phyloP scores from a whole-genome alignment of 2,797 vertebrate species.

The Paramormyrops hopkinsi region DNA sequence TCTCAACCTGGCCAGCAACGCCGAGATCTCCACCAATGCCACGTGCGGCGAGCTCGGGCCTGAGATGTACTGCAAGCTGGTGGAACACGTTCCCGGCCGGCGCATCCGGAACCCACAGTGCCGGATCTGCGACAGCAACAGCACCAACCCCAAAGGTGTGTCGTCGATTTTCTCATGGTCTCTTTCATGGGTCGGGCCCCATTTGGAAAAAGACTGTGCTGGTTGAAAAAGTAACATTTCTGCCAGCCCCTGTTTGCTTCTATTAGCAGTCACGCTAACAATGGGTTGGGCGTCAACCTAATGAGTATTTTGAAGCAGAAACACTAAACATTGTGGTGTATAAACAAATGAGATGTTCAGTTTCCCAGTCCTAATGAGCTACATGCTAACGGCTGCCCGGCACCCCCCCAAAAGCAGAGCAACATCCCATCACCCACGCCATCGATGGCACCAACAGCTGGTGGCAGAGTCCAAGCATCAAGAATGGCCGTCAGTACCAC shows the following conservation, averaged over 20 bases:
- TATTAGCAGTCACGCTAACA: not conserved
- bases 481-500: slow-evolving; percentile 85
- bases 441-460: slow-evolving; percentile 92
- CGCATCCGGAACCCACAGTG: slow-evolving; percentile 80
- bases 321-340: not conserved
- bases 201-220: not conserved
- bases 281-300: not conserved
- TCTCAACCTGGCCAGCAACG: slow-evolving; percentile 83
- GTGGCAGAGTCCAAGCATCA: slow-evolving; percentile 98
- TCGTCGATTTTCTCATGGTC: not conserved
- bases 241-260: not conserved
- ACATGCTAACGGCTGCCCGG: not conserved
- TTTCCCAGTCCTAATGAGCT: not conserved
- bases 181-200: not conserved
- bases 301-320: not conserved
- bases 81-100: slow-evolving; percentile 85
- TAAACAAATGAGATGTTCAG: not conserved
- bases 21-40: slow-evolving; percentile 77
- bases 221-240: not conserved
- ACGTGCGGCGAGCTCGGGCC: slow-evolving; percentile 80
- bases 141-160: slow-evolving; percentile 71
- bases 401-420: slow-evolving; percentile 58
- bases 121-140: slow-evolving; percentile 70
- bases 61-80: slow-evolving; percentile 89
- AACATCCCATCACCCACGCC: slow-evolving; percentile 80